Evolutionary conservation across 2,888 invertebrate genomes (phyloP), one percentile per base, ranked within the genome.

Genomic region (Acleris emargana): DNA sequence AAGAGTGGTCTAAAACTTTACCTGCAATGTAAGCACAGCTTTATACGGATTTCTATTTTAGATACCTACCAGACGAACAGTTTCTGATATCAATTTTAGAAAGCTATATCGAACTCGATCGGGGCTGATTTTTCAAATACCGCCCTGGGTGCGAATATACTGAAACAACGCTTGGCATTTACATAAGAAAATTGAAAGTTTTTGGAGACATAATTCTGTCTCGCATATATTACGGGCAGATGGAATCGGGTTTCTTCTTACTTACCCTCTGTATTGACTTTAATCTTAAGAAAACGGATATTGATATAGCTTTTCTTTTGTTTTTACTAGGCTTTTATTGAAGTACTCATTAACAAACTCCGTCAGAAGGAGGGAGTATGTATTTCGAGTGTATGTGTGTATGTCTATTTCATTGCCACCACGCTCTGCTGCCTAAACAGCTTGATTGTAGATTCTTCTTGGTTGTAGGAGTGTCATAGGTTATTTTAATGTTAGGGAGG

Each of bases 151-250:
- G 57, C 64, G 68, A 62, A 63, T 70, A 72, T 62, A 67, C 67
- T 64, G 64, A 45, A 70, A 69, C 63, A 71, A 71, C 67, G 69
- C 57, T 54, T 52, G 43, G 52, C 55, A 77, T 77, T 77, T 73
- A 71, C 75, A 74, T 76, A 73, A 72, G 74, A 73, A 76, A 76
- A 75, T 76, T 73, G 76, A 76, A 75, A 75, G 69, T 75, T 76
- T 70, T 69, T 62, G 64, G 59, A 66, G 55, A 67, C 63, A 70
- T 71, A 71, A 64, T 64, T 58, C 64, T 38, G 55, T 67, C 57
- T 58, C 67, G 59, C 55, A 59, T 67, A 57, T 64, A 58, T 54
- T 59, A 55, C 42, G 16, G 54, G 18, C 63, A 54, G 62, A 62
- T 58, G 57, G 42, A 51, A 58, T 50, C 49, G 49, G 53, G 50